Evolutionary conservation across 2,113 vertebrate species (phyloP).

Genomic region (Eudyptes chrysolophus): DNA sequence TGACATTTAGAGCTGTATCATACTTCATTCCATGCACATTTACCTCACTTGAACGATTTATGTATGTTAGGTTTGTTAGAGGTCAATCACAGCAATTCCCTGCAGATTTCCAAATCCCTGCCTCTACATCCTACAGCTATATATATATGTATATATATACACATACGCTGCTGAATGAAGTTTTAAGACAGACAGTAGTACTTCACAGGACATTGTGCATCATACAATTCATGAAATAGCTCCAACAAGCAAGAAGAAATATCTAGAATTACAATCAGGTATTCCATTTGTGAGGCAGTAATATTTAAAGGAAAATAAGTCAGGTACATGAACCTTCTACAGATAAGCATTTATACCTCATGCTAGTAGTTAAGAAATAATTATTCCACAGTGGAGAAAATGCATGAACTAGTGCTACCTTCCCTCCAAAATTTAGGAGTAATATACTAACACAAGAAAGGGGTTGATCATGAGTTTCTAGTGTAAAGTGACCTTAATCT

Average conservation of each 20-base stretch:
- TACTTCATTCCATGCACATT: neutral
- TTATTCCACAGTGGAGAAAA: neutral
- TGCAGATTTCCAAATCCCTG: neutral
- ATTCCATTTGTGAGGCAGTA: neutral
- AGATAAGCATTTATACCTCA: neutral
- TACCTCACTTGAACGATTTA: neutral
- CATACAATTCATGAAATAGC: neutral
- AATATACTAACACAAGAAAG: neutral
- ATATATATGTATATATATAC: neutral
- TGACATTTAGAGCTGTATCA: neutral
- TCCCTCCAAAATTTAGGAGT: neutral
- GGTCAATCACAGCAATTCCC: neutral
- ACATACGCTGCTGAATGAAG: neutral
- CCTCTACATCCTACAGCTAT: neutral
- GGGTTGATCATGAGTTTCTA: neutral
- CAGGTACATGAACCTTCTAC: neutral
- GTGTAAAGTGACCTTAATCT: neutral
- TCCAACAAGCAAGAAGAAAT: neutral
- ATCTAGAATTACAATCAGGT: neutral
- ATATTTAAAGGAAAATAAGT: neutral
- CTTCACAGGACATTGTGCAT: neutral
- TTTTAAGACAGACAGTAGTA: neutral
- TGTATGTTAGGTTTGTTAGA: neutral
- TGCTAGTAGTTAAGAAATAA: neutral
- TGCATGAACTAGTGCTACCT: neutral